Evolutionary conservation across 2,797 vertebrate species (phyloP).

Genomic region (Gymnoscopelus microlampas): DNA sequence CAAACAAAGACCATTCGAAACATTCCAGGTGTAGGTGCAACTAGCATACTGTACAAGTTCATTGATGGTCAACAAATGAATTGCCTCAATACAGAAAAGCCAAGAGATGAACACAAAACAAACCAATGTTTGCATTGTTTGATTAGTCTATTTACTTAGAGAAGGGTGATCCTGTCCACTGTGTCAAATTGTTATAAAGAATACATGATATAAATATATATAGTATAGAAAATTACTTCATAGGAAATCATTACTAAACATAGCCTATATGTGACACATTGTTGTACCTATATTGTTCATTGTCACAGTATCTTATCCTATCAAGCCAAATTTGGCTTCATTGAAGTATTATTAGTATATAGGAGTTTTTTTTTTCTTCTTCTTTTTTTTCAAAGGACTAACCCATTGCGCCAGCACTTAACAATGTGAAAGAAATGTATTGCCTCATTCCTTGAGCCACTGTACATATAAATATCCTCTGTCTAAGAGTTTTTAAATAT

Average conservation of each 20-base stretch:
- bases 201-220: neutral
- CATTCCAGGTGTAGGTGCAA: conserved; percentile 32
- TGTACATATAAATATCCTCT: conserved; percentile 88
- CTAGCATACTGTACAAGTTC: conserved; percentile 16
- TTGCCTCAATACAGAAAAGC: neutral
- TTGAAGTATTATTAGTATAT: neutral
- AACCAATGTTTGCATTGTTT: neutral
- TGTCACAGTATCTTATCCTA: neutral
- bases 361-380: too few species aligned
- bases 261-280: neutral
- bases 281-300: neutral
- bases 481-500: conserved; percentile 84
- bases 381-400: neutral
- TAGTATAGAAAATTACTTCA: neutral
- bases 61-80: conserved; percentile 9
- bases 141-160: neutral
- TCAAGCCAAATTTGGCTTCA: conserved; percentile 14
- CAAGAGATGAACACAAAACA: neutral
- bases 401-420: conserved; percentile 84
- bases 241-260: neutral
- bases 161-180: neutral
- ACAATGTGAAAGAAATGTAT: conserved; percentile 73
- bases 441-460: conserved; percentile 73
- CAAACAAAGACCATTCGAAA: conserved; percentile 54
- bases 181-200: conserved; percentile 14